Conservation (phyloP, 1,140 invertebrate species). For the Nasonia vitripennis region DNA sequence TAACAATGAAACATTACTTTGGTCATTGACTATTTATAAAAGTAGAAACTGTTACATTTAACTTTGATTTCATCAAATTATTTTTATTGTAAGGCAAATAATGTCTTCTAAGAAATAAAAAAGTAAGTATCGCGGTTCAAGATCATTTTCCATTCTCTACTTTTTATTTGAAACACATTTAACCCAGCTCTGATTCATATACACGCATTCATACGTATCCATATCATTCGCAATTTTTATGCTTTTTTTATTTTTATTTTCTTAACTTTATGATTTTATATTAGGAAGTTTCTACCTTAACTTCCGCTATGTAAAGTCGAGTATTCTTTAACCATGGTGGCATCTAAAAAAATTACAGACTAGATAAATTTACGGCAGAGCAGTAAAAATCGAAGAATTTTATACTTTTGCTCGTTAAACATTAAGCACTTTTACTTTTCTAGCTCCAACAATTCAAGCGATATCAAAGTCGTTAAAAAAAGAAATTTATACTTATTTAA, state of each 20-base stretch:
- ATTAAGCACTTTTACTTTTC: constrained; percentile 18
- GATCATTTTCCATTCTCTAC: constrained; percentile 54
- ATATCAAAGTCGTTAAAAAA: constrained; percentile 61
- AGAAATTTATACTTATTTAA: constrained; percentile 57
- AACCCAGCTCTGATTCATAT: constrained; percentile 43
- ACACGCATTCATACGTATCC: constrained; percentile 36
- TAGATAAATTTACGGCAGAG: constrained; percentile 31
- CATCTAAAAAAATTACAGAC: constrained; percentile 40
- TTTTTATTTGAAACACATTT: constrained; percentile 43
- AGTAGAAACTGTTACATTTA: neutral
- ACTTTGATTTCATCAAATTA: neutral
- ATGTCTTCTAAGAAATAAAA: neutral
- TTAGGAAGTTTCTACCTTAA: constrained; percentile 37
- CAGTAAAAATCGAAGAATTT: constrained; percentile 31
- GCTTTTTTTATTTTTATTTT: constrained; percentile 46
- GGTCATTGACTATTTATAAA: neutral
- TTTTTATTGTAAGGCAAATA: neutral
- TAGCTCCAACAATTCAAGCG: constrained; percentile 58
- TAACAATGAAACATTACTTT: neutral
- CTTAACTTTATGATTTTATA: constrained; percentile 40
- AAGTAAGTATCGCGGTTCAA: constrained; percentile 35
- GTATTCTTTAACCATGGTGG: constrained; percentile 46
- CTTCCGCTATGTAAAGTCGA: constrained; percentile 29
- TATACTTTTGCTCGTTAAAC: constrained; percentile 40
- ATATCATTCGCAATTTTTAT: constrained; percentile 42